These are phyloP conservation scores for Protobothrops mucrosquamatus DNA, from an alignment of 2,113 vertebrate genomes.

Conservation along the genomic window DNA sequence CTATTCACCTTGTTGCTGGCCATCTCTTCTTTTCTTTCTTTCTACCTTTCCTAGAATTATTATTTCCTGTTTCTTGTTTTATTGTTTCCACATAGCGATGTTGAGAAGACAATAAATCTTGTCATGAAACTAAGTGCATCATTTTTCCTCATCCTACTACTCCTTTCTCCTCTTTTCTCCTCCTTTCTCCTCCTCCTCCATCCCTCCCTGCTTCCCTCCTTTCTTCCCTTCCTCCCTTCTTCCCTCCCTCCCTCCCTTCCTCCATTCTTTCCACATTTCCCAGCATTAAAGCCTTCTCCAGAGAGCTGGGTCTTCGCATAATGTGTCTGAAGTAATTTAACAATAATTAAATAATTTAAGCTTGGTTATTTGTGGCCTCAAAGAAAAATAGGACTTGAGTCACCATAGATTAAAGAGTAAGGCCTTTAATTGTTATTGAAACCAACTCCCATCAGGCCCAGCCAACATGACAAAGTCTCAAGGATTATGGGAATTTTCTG, in stretches of 20 bases:
- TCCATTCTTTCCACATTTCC: not conserved
- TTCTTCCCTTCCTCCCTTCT: not conserved
- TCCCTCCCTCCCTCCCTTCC: no score
- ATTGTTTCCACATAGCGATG: not conserved
- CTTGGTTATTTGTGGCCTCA: not conserved
- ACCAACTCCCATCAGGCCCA: not conserved
- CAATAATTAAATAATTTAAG: not conserved
- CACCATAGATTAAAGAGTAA: not conserved
- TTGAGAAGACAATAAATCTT: not conserved
- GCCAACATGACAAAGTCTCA: not conserved
- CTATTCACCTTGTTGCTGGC: not conserved
- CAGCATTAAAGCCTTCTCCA: not conserved
- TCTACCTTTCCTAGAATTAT: not conserved
- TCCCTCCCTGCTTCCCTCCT: no score
- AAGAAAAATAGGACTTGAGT: not conserved
- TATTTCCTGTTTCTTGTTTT: not conserved
- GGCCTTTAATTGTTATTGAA: not conserved
- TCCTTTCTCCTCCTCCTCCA: no score
- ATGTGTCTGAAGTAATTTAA: not conserved
- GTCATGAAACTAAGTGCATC: not conserved
- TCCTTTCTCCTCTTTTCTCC: no score
- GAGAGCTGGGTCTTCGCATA: not conserved
- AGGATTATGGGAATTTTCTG: not conserved
- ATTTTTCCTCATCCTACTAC: no score
- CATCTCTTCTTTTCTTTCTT: not conserved